Evolutionary conservation across 2,113 vertebrate genomes (phyloP), one percentile per base, ranked within the genome.

Genomic region (Bufo bufo): DNA sequence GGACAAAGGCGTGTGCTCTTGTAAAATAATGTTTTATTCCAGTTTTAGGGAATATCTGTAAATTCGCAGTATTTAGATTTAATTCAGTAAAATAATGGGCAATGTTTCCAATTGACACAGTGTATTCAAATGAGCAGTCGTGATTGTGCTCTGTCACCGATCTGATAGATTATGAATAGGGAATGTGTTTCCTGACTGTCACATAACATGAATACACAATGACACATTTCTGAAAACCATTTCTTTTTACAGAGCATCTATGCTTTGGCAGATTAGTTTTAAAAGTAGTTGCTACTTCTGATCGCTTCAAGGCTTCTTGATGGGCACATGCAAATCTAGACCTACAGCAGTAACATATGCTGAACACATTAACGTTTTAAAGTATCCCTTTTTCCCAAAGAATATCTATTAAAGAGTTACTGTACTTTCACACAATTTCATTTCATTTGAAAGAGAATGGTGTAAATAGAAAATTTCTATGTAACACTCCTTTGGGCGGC

Each of bases 151-250:
- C 82, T 69, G 43, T 69, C 81, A 78, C 87, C 49, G 81, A 89
- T 89, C 87, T 78, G 59, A 78, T 69, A 84, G 87, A 88, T 89
- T 89, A 89, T 89, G 74, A 84, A 89, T 69, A 89, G 82, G 61
- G 49, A 89, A 89, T 59, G 58, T 69, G 74, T 56, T 89, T 54
- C 14, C 82, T 58, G 47, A 82, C 63, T 84, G 81, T 80, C 82
- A 78, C 47, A 71, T 69, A 84, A 84, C 71, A 50, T 82, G 80
- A 66, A 84, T 23, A 63, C 33, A 66, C 61, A 83, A 83, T 52
- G 81, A 52, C 43, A 66, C 12, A 23, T 52, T 23, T 49, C 20
- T 84, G 82, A 84, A 78, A 84, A 74, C 19, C 74, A 66, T 78
- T 75, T 84, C 58, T 66, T n/a, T 74, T 71, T 52, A 43, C 66